phyloP scores from a whole-genome alignment of 2,888 invertebrate species.

The Arenicola marina region DNA sequence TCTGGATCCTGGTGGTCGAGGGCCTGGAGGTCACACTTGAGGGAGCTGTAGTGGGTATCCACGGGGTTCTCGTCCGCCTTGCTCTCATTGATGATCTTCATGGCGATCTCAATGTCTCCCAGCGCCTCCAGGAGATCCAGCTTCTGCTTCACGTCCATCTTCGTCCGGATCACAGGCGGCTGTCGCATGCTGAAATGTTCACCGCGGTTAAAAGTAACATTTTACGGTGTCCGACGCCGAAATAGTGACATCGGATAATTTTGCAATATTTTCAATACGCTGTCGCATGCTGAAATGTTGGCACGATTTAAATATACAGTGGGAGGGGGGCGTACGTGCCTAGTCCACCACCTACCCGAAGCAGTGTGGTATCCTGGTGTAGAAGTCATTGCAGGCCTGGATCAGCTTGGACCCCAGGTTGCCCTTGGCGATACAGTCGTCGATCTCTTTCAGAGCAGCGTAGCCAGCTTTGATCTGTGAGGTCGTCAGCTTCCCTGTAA shows the following conservation, averaged over 20 bases:
- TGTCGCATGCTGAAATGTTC: constrained; percentile 62
- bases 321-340: too few relatives aligned
- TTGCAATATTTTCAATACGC: too few relatives aligned
- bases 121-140: constrained; percentile 63
- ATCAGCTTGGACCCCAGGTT: constrained; percentile 49
- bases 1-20: too few relatives aligned
- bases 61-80: constrained; percentile 59
- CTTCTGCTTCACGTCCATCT: constrained; percentile 59
- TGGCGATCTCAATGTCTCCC: constrained; percentile 63
- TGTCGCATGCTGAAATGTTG: too few relatives aligned
- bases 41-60: constrained; percentile 62
- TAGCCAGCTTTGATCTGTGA: constrained; percentile 64
- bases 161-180: constrained; percentile 62
- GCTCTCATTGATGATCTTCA: constrained; percentile 58
- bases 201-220: too few relatives aligned
- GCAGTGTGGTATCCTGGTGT: constrained; percentile 65
- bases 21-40: constrained; percentile 60
- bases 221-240: too few relatives aligned
- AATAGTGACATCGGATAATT: too few relatives aligned
- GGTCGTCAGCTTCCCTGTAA: constrained; percentile 63
- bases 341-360: constrained; percentile 65
- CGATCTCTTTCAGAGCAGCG: constrained; percentile 62
- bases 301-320: too few relatives aligned
- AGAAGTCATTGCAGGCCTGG: constrained; percentile 64
- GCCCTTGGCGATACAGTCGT: constrained; percentile 53